Conservation (phyloP, 2,888 invertebrate genomes). For the Nymphalis polychloros region DNA sequence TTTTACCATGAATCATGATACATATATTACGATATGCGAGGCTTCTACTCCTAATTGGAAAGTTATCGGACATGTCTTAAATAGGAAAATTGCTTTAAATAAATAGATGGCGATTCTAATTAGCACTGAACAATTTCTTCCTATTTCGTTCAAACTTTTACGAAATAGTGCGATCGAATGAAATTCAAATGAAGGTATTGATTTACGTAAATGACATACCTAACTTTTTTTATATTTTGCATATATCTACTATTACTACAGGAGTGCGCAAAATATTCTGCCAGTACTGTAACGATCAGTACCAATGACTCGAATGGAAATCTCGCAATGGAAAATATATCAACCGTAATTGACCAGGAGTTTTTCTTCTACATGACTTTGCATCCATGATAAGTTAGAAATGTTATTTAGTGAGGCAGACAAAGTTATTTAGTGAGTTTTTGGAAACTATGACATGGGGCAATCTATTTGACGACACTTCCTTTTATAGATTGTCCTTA, state of each 20-base stretch:
- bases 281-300: no score
- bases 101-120: slow-evolving; percentile 19
- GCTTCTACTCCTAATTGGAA: slow-evolving; percentile 9
- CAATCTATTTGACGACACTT: no score
- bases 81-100: slow-evolving; percentile 8
- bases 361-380: no score
- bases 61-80: slow-evolving; percentile 7
- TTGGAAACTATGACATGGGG: no score
- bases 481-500: no score
- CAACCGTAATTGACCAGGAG: no score
- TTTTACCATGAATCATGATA: not conserved
- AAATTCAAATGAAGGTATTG: not conserved
- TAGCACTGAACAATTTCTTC: slow-evolving; percentile 31
- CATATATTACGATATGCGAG: not conserved
- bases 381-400: no score
- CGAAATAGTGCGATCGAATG: slow-evolving; percentile 15
- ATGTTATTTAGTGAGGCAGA: no score
- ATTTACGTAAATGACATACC: not conserved
- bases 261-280: no score
- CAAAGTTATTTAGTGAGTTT: no score
- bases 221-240: not conserved
- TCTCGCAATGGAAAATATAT: no score
- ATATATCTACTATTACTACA: not conserved
- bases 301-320: no score
- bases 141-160: slow-evolving; percentile 16